Evolutionary conservation across 53 echinoderm and acorn worm genomes (phyloP), one percentile per base, ranked within the genome.

Genomic region (Patiria pectinifera): DNA sequence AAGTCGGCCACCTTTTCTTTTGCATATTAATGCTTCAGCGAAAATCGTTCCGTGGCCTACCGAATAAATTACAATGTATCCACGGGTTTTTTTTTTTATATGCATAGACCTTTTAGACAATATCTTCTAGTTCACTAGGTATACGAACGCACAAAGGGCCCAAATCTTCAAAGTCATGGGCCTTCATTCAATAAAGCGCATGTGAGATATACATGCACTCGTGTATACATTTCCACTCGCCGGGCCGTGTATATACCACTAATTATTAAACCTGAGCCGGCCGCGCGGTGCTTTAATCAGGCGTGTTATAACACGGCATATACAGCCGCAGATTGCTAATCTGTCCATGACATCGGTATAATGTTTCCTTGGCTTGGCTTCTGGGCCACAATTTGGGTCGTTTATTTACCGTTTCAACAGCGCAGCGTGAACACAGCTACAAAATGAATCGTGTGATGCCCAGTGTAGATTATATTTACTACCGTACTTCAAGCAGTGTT

Each of bases 291-390:
- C 45, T 79, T n/a, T 79, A 48, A 79, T 79, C 79, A 45, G 79
- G 44, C 79, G 25, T 76, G 4, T 18, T 76, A n/a, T 11, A 18
- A 46, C 74, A 74, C 74, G 8, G 70, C 0, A 24, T n/a, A 74
- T n/a, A 74, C 66, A 74, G 5, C 74, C 74, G 74, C 24, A 24
- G 24, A 79, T 15, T 45, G 24, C 16, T 43, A 79, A 45, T 79
- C 46, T 79, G 79, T 45, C 79, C 79, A 46, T 79, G 79, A 79
- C 79, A 79, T 18, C 48, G 79, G 79, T 79, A 44, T 79, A 46
- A 15, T 79, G 79, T 79, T 79, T 79, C 79, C 44, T 45, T 25
- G 48, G 48, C 53, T 2, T 53, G 5, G 6, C 53, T 53, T 5
- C 8, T 53, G 1, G 53, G 53, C 53, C 53, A 8, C 53, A 53